phyloP scores from a whole-genome alignment of 2,888 invertebrate genomes.

The Stenichneumon culpator region DNA sequence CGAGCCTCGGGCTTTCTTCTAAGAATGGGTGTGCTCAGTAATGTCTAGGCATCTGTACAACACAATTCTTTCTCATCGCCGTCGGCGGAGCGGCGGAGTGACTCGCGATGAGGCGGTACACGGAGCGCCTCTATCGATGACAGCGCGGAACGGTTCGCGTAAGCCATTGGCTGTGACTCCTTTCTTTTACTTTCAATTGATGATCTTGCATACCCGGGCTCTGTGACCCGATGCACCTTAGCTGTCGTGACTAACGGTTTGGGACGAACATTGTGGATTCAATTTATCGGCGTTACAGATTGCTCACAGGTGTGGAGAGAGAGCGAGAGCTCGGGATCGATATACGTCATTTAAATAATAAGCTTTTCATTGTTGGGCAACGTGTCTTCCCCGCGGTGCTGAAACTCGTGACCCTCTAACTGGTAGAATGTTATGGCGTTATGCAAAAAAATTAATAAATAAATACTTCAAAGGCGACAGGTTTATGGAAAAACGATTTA shows the following conservation, averaged over 20 bases:
- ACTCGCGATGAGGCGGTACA: conserved; percentile 51
- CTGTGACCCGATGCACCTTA: conserved; percentile 34
- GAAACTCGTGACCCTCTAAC: background rate
- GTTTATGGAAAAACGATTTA: too few relatives aligned
- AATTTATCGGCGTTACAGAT: conserved; percentile 50
- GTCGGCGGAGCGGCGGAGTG: conserved; percentile 23
- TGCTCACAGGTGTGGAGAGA: conserved; percentile 23
- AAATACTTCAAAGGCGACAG: too few relatives aligned
- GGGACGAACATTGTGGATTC: conserved; percentile 29
- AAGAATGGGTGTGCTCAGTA: conserved; percentile 60
- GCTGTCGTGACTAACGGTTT: conserved; percentile 48
- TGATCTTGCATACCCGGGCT: conserved; percentile 58
- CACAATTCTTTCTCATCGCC: conserved; percentile 46
- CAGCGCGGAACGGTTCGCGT: conserved; percentile 52
- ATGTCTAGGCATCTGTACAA: conserved; percentile 39
- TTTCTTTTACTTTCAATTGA: conserved; percentile 64
- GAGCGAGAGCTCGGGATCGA: background rate
- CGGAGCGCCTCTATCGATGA: conserved; percentile 30
- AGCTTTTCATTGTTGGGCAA: conserved; percentile 4
- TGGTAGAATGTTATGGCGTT: background rate
- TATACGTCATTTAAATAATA: conserved; percentile 22
- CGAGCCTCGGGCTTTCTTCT: conserved; percentile 59
- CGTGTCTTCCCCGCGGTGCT: background rate
- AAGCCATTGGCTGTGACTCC: conserved; percentile 13
- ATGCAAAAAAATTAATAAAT: too few relatives aligned